A percentile compares a stretch with the other conserved stretches of the same genome.
Conservation (phyloP, 2,888 invertebrate species). For the Protonemura montana region DNA sequence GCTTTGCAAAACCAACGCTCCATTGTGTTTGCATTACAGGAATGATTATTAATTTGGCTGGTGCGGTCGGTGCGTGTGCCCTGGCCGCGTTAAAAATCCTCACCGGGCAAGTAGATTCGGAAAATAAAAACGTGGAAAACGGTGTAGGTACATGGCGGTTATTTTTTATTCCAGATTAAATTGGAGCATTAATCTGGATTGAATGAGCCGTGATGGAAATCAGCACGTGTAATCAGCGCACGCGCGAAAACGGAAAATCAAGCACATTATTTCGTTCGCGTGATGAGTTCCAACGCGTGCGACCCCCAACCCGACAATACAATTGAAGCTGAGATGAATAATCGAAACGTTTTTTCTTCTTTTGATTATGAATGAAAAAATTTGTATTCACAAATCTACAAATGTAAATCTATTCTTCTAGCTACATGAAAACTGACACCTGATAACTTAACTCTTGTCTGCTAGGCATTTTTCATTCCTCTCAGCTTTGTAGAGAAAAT, state of each 20-base stretch:
- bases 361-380: neutral
- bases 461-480: neutral
- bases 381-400: neutral
- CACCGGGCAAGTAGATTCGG: neutral
- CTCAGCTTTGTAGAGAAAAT: neutral
- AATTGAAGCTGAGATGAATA: neutral
- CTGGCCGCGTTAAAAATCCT: neutral
- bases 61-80: neutral
- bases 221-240: neutral
- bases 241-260: neutral
- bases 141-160: neutral
- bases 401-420: neutral
- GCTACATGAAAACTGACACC: neutral
- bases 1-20: neutral
- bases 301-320: no score
- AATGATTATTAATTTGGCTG: neutral
- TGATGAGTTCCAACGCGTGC: neutral
- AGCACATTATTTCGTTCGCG: neutral
- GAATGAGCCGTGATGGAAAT: neutral
- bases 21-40: neutral
- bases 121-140: neutral
- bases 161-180: neutral
- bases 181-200: conserved; percentile 1
- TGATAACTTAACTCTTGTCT: neutral
- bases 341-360: neutral